Base-by-base conservation (phyloP, 2,888 invertebrate species). In the Drosophila ustulata region DNA sequence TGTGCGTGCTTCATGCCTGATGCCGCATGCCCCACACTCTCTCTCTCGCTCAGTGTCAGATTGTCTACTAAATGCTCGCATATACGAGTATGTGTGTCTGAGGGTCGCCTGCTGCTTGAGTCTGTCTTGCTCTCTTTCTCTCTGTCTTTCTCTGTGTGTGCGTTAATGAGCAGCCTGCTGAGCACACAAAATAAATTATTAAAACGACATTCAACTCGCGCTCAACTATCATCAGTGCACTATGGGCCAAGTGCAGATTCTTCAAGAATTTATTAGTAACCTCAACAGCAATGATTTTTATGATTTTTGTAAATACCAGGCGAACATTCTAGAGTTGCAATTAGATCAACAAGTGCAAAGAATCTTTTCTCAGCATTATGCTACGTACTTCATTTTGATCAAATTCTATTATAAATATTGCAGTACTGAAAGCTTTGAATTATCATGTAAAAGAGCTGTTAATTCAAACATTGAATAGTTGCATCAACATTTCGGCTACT, bases 91-190 rank as follows among this genome's bases (percentile, higher is more conserved):
- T 30, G 23, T 55, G 18, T 39, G 28, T 49, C 34, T 68, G 50
- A 26, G 39, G 39, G 39, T 18, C 39, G 39, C 39, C 18, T 18
- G 39, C 39, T 46, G 49, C 28, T 25, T 28, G 30, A 39, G 63
- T 57, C 45, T 13, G 26, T 45, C 6, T 8, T 30, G 9, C 28
- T n/a, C 23, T 45, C 6, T 8, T 30, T 7, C 28, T n/a, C 23
- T 32, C 8, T 0, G 18, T 1, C n/a, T 23, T 45, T 56, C 2
- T 47, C 49, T 62, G 53, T 68, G 45, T 71, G 71, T 73, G 69
- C 78, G 76, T 82, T 88, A 89, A 89, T 90, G 86, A 88, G 81
- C 78, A 85, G 73, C 80, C 78, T 81, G 80, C 87, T 78, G 75
- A 64, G 86, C 67, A 64, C 75, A 63, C 67, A 75, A 82, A 81